Percentiles rank a stretch among this genome's conserved stretches.
These are phyloP conservation scores for Emberiza fucata DNA, from an alignment of 2,113 vertebrate genomes.

Conservation along the genomic window DNA sequence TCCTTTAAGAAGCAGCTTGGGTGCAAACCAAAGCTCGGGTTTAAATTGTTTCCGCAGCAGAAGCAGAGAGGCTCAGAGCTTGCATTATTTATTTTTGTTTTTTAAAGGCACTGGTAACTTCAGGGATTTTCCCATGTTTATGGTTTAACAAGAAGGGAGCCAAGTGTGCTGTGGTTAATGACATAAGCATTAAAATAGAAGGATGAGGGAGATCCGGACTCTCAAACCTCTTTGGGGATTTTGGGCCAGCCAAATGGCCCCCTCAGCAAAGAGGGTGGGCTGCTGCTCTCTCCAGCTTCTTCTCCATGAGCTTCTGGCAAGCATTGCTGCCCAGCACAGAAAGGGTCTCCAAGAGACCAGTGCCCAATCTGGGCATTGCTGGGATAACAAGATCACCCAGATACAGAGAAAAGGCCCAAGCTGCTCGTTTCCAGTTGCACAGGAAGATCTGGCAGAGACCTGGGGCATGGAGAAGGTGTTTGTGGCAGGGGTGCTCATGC, in stretches of 20 bases:
- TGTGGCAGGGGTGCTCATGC: background rate
- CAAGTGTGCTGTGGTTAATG: background rate
- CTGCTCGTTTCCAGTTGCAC: background rate
- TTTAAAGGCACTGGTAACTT: conserved; percentile 6
- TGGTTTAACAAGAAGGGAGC: background rate
- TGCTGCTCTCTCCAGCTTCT: background rate
- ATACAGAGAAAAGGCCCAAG: accelerated
- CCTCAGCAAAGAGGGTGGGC: background rate
- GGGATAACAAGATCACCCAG: background rate
- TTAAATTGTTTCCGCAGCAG: conserved; percentile 11
- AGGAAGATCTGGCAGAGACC: background rate
- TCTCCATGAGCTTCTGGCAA: background rate
- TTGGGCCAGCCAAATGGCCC: background rate
- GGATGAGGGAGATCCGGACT: background rate
- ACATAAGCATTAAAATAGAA: background rate
- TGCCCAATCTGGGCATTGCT: background rate
- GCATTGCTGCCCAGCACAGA: background rate
- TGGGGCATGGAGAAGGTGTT: background rate
- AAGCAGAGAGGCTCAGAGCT: background rate
- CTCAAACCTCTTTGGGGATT: background rate
- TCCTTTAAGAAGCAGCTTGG: conserved; percentile 12
- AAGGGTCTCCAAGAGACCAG: background rate
- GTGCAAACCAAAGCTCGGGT: background rate
- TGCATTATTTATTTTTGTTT: background rate
- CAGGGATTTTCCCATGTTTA: conserved; percentile 26